Conservation (phyloP, 2,888 invertebrate genomes). For the Calephelis perditalis region DNA sequence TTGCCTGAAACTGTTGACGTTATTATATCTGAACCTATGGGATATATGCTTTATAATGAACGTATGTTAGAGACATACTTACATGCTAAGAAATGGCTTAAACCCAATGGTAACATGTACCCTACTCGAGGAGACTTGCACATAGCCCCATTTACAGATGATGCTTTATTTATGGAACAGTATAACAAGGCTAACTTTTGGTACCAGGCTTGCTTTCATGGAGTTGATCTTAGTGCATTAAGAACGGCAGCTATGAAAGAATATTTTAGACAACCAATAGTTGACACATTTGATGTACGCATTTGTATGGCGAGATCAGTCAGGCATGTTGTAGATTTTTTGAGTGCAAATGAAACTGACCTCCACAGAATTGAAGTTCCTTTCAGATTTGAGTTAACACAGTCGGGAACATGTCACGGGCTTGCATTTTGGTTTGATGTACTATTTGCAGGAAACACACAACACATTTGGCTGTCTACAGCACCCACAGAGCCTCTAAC, state of each 20-base stretch:
- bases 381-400: conserved; percentile 92
- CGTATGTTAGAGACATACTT: conserved; percentile 99
- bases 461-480: conserved; percentile 97
- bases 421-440: conserved; percentile 99
- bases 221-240: conserved; percentile 95
- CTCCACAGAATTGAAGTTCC: conserved; percentile 97
- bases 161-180: conserved; percentile 98
- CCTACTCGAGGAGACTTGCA: conserved; percentile 97
- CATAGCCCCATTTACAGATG: conserved; percentile 98
- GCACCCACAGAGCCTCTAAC: conserved; percentile 98
- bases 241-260: conserved; percentile 96
- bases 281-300: conserved; percentile 98
- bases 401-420: conserved; percentile 97
- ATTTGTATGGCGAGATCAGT: conserved; percentile 97
- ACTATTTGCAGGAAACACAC: conserved; percentile 92
- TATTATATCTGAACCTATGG: conserved; percentile 99
- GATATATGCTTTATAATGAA: conserved; percentile 99
- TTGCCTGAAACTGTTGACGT: conserved; percentile 97
- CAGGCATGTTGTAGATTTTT: conserved; percentile 95
- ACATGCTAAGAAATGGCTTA: conserved; percentile 98
- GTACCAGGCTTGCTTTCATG: conserved; percentile 99
- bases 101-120: conserved; percentile 96
- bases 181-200: conserved; percentile 99
- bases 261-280: conserved; percentile 98
- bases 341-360: conserved; percentile 94